Base-by-base conservation (phyloP, 2,113 vertebrate species). In the Eolophus roseicapilla region DNA sequence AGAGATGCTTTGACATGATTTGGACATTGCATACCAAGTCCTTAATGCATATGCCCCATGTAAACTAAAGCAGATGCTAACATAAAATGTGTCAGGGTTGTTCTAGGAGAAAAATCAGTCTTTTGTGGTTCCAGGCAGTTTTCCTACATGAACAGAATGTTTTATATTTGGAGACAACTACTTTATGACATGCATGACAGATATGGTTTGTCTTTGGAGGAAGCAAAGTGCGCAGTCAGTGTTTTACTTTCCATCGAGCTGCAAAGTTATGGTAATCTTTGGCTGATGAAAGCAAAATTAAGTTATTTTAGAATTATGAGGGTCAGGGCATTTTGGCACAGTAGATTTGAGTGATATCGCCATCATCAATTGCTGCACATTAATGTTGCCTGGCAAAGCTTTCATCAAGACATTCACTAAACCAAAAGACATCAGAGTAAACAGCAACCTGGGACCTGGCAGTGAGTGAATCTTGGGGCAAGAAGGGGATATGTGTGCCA, bases 271-370 rank as follows among this genome's bases (percentile, higher is more conserved):
- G 5, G 50, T 64, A 80, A 81, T 92, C 85, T 90, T 75, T 3
- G 13, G 68, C 79, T 90, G 92, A 94, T 90, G 83, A 84, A 86
- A 96, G 77, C 75, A 92, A 86, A 93, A 94, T 60, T 10, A 80
- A 92, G 84, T 92, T 70, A 39, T 75, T 93, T 93, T 68, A 17
- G 86, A 88, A 71, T 55, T 0, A 68, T 64, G 68, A 69, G n/a
- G 43, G 46, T 65, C 82, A 68, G 50, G 35, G 50, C 50, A 47
- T 75, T 86, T 86, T 90, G 80, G 60, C 82, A 57, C 29, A 74
- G 44, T 7, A 39, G 52, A 81, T 71, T 37, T 44, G 64, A 39
- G 37, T 35, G 43, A 29, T 60, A 4, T 44, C 82, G 44, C 69
- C 1, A 0, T 83, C 39, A 68, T 78, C 80, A 93, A 78, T 60